Evolutionary conservation across 2,797 vertebrate genomes (phyloP), one percentile per base, ranked within the genome.

Genomic region (Muraenolepis orangiensis): DNA sequence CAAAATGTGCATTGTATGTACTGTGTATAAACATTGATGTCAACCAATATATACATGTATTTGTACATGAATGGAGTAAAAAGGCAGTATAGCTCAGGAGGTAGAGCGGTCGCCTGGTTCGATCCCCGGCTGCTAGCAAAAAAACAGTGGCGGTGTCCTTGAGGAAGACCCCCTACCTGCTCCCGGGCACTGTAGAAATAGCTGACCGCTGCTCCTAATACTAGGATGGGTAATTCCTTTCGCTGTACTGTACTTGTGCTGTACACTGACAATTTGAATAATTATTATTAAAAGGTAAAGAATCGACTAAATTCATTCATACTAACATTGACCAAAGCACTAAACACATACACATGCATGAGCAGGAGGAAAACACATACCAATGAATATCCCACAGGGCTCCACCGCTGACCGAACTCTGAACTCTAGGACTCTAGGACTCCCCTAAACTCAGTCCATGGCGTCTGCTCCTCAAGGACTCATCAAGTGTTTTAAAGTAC

Each of bases 361-460:
- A 66, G 31, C 46, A 23, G n/a, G n/a, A 70, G n/a, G 57, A 74
- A 77, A 61, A 66, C 74, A 88, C 85, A 72, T 73, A 74, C 23
- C 42, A 78, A 76, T 76, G 79, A 69, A 23, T 74, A 76, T 26
- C 83, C 80, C 80, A 82, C 81, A 81, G 89, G 86, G 18, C 86
- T 89, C 86, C 3, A 87, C 88, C 87, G 80, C 78, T 68, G n/a
- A 23, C 69, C 66, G 38, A 80, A 80, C 46, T 6, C 11, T 51
- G 42, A n/a, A n/a, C 42, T 51, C 18, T 64, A n/a, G 6, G 76
- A 77, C 76, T 69, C 84, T 70, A 85, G 23, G 6, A 77, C 83
- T 78, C 74, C 81, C 36, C 23, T 61, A 73, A 74, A 81, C 75
- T 85, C 75, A 82, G 46, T 70, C 78, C 70, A 69, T 64, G 71